Conservation (phyloP, 2,797 vertebrate species). For the Mastacembelus armatus region DNA sequence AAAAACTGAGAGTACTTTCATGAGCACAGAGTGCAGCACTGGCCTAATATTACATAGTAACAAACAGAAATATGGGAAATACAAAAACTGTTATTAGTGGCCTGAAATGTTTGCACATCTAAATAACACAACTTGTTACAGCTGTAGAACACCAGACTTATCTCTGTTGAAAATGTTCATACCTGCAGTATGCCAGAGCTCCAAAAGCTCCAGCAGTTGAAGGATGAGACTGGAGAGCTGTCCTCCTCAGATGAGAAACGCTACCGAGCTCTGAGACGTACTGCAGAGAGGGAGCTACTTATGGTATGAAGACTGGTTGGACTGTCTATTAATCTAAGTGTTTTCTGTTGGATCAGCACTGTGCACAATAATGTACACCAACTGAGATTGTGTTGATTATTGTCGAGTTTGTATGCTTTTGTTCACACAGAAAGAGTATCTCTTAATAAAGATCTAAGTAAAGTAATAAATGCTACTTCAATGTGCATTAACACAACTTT, state of each 20-base stretch:
- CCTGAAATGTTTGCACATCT: neutral
- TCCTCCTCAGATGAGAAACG: slow-evolving; percentile 95
- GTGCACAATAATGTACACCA: neutral
- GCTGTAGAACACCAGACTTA: neutral
- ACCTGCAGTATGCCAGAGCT: slow-evolving; percentile 92
- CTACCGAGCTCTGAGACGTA: slow-evolving; percentile 93
- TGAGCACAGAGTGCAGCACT: too few species aligned
- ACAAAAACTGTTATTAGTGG: neutral
- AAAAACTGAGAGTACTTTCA: neutral
- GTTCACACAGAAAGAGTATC: neutral
- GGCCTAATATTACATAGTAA: neutral
- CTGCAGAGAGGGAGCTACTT: slow-evolving; percentile 92
- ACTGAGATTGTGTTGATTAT: neutral
- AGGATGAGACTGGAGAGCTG: slow-evolving; percentile 95
- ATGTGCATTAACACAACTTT: neutral
- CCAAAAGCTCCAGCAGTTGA: slow-evolving; percentile 96
- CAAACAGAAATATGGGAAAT: neutral
- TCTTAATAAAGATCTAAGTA: neutral
- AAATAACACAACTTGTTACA: neutral
- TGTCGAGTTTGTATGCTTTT: neutral
- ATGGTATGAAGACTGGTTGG: slow-evolving; percentile 84
- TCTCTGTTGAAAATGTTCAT: slow-evolving; percentile 5
- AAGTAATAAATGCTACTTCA: neutral
- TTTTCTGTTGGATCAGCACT: neutral
- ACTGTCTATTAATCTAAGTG: slow-evolving; percentile 6